Base-by-base conservation (phyloP, 2,797 vertebrate genomes). In the Hylomyscus alleni region DNA sequence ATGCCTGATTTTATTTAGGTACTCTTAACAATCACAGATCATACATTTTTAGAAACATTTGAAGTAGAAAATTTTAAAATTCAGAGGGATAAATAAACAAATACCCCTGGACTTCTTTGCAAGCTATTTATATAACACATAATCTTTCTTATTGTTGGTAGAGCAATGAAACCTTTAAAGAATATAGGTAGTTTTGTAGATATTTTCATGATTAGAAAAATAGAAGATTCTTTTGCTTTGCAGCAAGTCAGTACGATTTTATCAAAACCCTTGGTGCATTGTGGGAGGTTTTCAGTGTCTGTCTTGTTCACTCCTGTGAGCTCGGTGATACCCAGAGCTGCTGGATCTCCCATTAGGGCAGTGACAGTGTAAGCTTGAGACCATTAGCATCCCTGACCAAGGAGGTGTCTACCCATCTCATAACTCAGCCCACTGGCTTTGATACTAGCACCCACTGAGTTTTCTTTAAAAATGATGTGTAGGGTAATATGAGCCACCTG, bases 401-500 rank as follows among this genome's bases (percentile, higher is more conserved):
- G 78, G 54, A 89, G 24, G 75, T 60, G 26, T 19, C 75, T 84
- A 50, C 60, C 6, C 4, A 83, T 92, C 26, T 80, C 69, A 82
- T 13, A 40, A 78, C 19, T 37, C 44, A 40, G 2, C 73, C 34
- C 6, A 47, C 60, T 82, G 77, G 62, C 87, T 97, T 91, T 89
- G 67, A 72, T 90, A 78, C 85, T 50, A 50, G 44, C 19, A 83
- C 77, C 90, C 85, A 72, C 86, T 96, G 47, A 31, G 69, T 91
- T 80, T 95, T 29, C 1, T 3, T 47, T 47, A 89, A 69, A 84
- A 82, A 92, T 84, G 84, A 72, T 60, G 47, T 87, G 76, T 65
- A 92, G 83, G 52, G 69, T 90, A 95, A 95, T 93, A 90, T 58
- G 95, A 97, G 72, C 93, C 75, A 72, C 92, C 85, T 92, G 82